Evolutionary conservation across 2,888 invertebrate genomes (phyloP).

Genomic region (Rhingia campestris): DNA sequence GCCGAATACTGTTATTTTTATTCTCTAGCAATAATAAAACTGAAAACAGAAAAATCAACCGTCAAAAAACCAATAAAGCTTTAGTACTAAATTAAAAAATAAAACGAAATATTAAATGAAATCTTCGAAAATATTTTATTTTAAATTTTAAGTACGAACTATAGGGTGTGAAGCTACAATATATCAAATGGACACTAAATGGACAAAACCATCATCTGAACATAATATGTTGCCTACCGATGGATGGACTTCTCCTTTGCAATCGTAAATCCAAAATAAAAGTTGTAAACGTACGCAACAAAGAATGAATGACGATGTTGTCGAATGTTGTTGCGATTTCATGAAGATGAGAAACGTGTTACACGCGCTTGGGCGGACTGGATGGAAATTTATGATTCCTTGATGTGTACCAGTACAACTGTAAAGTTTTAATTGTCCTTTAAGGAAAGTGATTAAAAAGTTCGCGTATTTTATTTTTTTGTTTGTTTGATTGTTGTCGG

Average conservation of each 20-base stretch:
- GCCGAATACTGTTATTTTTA: neutral
- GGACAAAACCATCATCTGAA: slow-evolving; percentile 39
- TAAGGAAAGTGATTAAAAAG: slow-evolving; percentile 70
- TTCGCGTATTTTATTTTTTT: slow-evolving; percentile 31
- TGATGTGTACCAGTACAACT: slow-evolving; percentile 61
- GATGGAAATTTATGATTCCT: slow-evolving; percentile 66
- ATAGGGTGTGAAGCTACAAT: slow-evolving; percentile 6
- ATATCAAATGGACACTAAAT: slow-evolving; percentile 32
- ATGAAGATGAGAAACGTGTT: slow-evolving; percentile 62
- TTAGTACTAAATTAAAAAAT: slow-evolving; percentile 58
- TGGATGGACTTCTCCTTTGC: neutral
- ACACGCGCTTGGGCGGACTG: neutral
- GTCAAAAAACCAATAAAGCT: slow-evolving; percentile 56
- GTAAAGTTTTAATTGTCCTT: slow-evolving; percentile 72
- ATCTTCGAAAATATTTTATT: neutral
- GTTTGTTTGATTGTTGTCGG: slow-evolving; percentile 44
- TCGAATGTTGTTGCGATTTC: slow-evolving; percentile 59
- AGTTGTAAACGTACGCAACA: slow-evolving; percentile 26
- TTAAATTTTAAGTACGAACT: neutral
- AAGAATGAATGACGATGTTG: slow-evolving; percentile 49
- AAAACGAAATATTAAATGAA: neutral
- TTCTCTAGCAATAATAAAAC: slow-evolving; percentile 11
- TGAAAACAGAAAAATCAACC: slow-evolving; percentile 11
- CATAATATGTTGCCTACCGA: neutral
- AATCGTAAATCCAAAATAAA: slow-evolving; percentile 37